phyloP scores from a whole-genome alignment of 2,113 vertebrate species.

The Tiliqua scincoides region DNA sequence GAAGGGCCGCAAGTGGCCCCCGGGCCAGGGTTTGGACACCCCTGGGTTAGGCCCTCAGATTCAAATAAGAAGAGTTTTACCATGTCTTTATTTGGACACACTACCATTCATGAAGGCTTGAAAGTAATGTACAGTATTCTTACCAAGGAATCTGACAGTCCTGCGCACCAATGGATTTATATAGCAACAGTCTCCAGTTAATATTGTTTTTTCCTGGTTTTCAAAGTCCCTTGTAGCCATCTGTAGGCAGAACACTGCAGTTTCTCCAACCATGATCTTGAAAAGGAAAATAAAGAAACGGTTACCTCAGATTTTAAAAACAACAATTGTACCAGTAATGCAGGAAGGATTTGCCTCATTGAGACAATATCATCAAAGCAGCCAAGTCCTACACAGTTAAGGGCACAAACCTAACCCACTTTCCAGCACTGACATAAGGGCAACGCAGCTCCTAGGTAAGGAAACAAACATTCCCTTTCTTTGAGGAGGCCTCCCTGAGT shows the following conservation, averaged over 20 bases:
- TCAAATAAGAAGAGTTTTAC: not conserved
- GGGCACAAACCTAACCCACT: no score
- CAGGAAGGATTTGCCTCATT: slow-evolving; percentile 26
- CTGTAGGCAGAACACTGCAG: slow-evolving; percentile 95
- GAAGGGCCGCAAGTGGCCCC: no score
- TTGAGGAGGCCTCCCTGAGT: no score
- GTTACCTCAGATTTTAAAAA: slow-evolving; percentile 61
- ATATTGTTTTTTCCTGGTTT: slow-evolving; percentile 93
- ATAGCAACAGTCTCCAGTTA: slow-evolving; percentile 97
- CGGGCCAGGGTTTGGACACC: no score
- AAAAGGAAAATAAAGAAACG: slow-evolving; percentile 63
- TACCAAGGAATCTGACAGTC: slow-evolving; percentile 96
- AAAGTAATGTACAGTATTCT: slow-evolving; percentile 61
- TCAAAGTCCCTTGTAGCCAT: slow-evolving; percentile 96
- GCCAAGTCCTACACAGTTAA: slow-evolving; percentile 21
- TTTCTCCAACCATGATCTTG: slow-evolving; percentile 95
- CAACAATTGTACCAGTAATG: slow-evolving; percentile 25
- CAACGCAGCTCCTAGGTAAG: no score
- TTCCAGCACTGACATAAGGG: no score
- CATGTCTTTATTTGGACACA: not conserved
- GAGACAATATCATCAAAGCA: slow-evolving; percentile 23
- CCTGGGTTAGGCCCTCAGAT: not conserved
- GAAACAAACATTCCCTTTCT: no score
- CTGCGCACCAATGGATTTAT: slow-evolving; percentile 95
- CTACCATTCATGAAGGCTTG: slow-evolving; percentile 36